A percentile compares a stretch with the other conserved stretches of the same genome.
Conservation (phyloP, 2,888 invertebrate species). For the Epinotia bilunana region DNA sequence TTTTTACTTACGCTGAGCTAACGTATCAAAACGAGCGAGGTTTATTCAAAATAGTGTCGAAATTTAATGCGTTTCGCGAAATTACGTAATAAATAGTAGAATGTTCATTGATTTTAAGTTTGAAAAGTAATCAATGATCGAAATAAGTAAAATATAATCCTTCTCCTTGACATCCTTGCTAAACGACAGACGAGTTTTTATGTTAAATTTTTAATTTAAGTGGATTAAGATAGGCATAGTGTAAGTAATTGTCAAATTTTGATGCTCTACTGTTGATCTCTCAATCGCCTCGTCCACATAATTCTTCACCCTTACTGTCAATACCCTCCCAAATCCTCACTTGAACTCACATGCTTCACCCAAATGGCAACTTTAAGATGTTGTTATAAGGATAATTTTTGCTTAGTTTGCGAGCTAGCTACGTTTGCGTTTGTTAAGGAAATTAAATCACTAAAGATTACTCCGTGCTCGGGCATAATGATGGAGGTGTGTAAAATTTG, state of each 20-base stretch:
- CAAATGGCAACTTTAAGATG: background rate
- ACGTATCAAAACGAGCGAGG: too few species aligned
- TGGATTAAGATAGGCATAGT: too few species aligned
- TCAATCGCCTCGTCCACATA: background rate
- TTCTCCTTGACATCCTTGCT: too few species aligned
- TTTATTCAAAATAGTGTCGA: too few species aligned
- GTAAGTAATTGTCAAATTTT: background rate
- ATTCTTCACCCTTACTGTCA: slow-evolving; percentile 35
- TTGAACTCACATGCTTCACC: background rate
- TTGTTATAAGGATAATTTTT: slow-evolving; percentile 4
- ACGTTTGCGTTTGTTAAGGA: slow-evolving; percentile 41
- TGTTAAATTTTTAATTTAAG: too few species aligned
- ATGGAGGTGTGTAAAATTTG: slow-evolving; percentile 25
- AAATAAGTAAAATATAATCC: too few species aligned
- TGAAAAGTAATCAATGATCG: too few species aligned
- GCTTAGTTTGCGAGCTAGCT: background rate
- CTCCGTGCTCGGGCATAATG: slow-evolving; percentile 41
- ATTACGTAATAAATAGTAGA: too few species aligned
- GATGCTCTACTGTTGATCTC: slow-evolving; percentile 7
- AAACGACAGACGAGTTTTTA: too few species aligned
- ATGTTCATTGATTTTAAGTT: too few species aligned
- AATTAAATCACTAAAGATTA: slow-evolving; percentile 45
- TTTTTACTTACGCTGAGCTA: too few species aligned
- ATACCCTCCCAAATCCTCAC: slow-evolving; percentile 20
- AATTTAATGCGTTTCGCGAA: too few species aligned